Evolutionary conservation across 2,797 vertebrate genomes (phyloP).

Genomic region (Borostomias antarcticus): DNA sequence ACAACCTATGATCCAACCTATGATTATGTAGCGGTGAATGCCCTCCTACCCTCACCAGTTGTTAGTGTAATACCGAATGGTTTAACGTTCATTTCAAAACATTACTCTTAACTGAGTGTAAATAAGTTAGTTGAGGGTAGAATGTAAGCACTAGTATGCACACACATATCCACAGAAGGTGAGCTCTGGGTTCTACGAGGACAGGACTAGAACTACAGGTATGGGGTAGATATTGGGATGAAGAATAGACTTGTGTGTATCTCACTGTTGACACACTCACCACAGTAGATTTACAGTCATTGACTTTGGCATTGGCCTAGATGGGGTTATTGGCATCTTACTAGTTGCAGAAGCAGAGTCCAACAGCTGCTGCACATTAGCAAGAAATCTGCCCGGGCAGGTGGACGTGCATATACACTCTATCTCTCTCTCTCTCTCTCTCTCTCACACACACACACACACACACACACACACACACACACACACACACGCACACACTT

Average conservation of each 20-base stretch:
- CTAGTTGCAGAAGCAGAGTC: slow-evolving; percentile 60
- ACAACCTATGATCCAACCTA: too few relatives aligned
- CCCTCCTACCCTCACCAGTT: background rate
- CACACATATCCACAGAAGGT: slow-evolving; percentile 16
- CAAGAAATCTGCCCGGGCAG: slow-evolving; percentile 47
- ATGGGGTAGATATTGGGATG: slow-evolving; percentile 17
- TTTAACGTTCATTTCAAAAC: slow-evolving; percentile 7
- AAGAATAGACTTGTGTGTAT: slow-evolving; percentile 23
- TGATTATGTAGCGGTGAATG: too few relatives aligned
- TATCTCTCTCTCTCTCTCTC: slow-evolving; percentile 8
- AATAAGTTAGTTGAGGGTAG: slow-evolving; percentile 6
- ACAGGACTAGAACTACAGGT: too few relatives aligned
- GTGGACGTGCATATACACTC: slow-evolving; percentile 37
- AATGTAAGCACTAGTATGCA: slow-evolving; percentile 18
- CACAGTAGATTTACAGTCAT: slow-evolving; percentile 17
- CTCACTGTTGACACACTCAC: slow-evolving; percentile 37
- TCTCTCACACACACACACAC: background rate
- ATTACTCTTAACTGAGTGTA: slow-evolving; percentile 16
- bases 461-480: slow-evolving; percentile 7
- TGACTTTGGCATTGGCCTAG: slow-evolving; percentile 43
- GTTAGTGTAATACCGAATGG: slow-evolving; percentile 29
- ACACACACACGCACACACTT: slow-evolving; percentile 1
- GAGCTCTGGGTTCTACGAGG: background rate
- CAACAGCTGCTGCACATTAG: slow-evolving; percentile 65
- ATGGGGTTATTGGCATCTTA: slow-evolving; percentile 55